Base-by-base conservation (phyloP, 35 echinoderm and acorn worm genomes). In the Apostichopus parvimensis region DNA sequence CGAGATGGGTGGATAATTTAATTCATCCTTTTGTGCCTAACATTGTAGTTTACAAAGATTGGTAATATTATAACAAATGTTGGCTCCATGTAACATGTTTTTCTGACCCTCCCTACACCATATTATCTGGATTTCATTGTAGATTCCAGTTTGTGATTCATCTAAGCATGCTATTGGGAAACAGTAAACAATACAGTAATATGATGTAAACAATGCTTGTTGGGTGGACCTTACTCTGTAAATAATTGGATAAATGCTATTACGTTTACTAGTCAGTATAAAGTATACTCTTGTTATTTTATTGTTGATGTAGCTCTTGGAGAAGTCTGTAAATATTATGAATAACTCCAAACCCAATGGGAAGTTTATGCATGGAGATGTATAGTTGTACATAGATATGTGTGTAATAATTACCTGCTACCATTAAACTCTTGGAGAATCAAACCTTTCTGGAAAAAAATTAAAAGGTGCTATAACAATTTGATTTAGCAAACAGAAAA, bases 261-360 rank as follows among this genome's bases (percentile, higher is more conserved):
- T 75, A 75, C 20, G 6, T 75, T 18, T 75, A 22, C 7, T 22
- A 7, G 21, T 75, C 12, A 8, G 58, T 61, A 61, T 61, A 61
- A 9, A 12, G 18, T 68, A 68, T 68, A 68, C 64, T 75, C 71
- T 75, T 75, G n/a, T 45, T 45, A 45, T 45, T 75, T 75, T 75
- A 75, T 75, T 75, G 71, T 75, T 75, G 12, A 45, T 45, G 64
- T 68, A 75, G 17, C 17, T 6, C 12, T 75, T 4, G 71, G 17
- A 75, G 71, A 75, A 75, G 71, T 75, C 20, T 75, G 71, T 75
- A 75, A 3, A 75, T 75, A 75, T 22, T 75, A 75, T 75, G n/a
- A 75, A 75, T 73, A 75, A 75, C 71, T 75, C 71, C 71, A 75
- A 18, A 7, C n/a, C 14, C 7, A 75, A 75, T 20, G 21, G 71